Conservation (phyloP, 30 jellyfish, hydroid and myxozoan genomes). For the Clytia hemisphaerica region DNA sequence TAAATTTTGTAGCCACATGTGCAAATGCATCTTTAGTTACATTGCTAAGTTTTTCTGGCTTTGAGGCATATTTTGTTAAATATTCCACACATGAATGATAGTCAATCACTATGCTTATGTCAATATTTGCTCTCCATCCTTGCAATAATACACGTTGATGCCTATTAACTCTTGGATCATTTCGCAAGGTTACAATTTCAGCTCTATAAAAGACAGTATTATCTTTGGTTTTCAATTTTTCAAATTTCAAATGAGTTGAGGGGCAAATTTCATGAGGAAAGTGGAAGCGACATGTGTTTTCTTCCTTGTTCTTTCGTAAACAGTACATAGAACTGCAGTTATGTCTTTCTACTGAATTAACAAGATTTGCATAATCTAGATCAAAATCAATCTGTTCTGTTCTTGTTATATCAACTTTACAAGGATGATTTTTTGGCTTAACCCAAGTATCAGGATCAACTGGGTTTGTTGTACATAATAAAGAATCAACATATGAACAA, state of each 20-base stretch:
- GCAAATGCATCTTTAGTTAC: slow-evolving; percentile 18
- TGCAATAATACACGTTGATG: slow-evolving; percentile 26
- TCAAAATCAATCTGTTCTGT: neutral
- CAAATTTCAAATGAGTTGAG: slow-evolving; percentile 2
- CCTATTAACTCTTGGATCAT: slow-evolving; percentile 19
- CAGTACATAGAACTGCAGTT: slow-evolving; percentile 21
- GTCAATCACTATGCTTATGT: slow-evolving; percentile 6
- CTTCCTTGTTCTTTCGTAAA: neutral
- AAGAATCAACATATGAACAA: neutral
- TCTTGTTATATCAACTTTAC: neutral
- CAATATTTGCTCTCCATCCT: slow-evolving; percentile 38
- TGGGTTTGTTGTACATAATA: slow-evolving; percentile 4
- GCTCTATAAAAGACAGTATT: neutral
- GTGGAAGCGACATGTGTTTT: slow-evolving; percentile 5
- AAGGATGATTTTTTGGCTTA: slow-evolving; percentile 14
- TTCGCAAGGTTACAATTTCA: slow-evolving; percentile 9
- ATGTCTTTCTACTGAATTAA: slow-evolving; percentile 35
- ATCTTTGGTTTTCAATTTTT: neutral
- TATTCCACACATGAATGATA: slow-evolving; percentile 35
- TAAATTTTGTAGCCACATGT: neutral
- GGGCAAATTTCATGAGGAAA: slow-evolving; percentile 13
- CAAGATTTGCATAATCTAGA: slow-evolving; percentile 20
- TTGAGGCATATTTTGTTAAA: slow-evolving; percentile 39
- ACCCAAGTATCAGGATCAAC: neutral
- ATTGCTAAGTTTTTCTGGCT: slow-evolving; percentile 1